Base-by-base conservation (phyloP, 2,888 invertebrate species). In the Papilio gigon region DNA sequence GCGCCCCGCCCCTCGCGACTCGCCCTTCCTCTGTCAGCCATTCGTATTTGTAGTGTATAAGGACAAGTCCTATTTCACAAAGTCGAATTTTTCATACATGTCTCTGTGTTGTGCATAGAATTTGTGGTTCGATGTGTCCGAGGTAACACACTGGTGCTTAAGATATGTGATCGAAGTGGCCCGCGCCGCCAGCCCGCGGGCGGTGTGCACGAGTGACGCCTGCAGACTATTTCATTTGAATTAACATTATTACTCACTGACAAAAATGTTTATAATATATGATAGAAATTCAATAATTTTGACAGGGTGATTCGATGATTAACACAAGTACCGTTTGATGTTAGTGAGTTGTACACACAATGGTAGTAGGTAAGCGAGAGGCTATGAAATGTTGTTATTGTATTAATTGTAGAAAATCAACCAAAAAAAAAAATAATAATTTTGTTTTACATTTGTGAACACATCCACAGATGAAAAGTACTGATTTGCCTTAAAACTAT, bases 161-260 rank as follows among this genome's bases (percentile, higher is more conserved):
- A 78, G 78, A 76, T 76, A 80, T 86, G 84, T 87, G 87, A 88
- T 88, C 78, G 76, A 75, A 74, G 88, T 88, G 89, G 88, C 87
- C 88, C 87, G 83, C 81, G 75, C 73, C 73, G 70, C n/a, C 53
- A 72, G 74, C 78, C 40, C 22, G 40, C 17, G 33, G 12, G 42
- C 12, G 11, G 59, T 35, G 44, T 25, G 37, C 6, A 20, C 17
- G 42, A 69, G 67, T 71, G 53, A 60, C 14, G 20, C 50, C 40
- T 14, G 11, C 47, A 66, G 30, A 47, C 25, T 33, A 42, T 27
- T 27, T 53, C 37, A n/a, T 59, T 59, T 59, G n/a, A 42, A 40
- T 20, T 14, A 47, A 47, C 60, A 44, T 33, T 22, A 22, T 47
- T 50, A 37, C 33, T 37, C 27, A n/a, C 17, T 60, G 66, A 66